Conservation (phyloP, 1,140 invertebrate genomes). For the Pseudoatta argentina region DNA sequence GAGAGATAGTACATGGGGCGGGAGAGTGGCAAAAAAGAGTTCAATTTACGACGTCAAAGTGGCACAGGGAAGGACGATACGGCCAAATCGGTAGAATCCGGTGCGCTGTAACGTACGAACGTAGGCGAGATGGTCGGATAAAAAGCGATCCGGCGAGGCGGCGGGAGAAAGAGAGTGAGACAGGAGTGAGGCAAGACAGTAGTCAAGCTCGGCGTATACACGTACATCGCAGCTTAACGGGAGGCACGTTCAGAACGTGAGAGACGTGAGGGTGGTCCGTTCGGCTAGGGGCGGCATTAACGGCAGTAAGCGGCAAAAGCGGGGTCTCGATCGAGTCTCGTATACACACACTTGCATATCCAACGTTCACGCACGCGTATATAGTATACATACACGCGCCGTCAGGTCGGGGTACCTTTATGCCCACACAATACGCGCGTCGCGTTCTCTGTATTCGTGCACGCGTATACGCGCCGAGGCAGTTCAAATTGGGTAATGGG, state of each 20-base stretch:
- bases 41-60: constrained; percentile 71
- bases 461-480: constrained; percentile 49
- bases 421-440: constrained; percentile 14
- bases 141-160: constrained; percentile 32
- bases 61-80: constrained; percentile 59
- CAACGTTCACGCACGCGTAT: too few species aligned
- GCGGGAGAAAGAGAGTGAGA: neutral
- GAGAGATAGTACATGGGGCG: constrained; percentile 28
- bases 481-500: constrained; percentile 78
- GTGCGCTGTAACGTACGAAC: constrained; percentile 49
- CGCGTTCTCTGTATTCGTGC: constrained; percentile 21
- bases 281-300: constrained; percentile 41
- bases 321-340: constrained; percentile 55
- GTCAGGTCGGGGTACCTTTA: constrained; percentile 48
- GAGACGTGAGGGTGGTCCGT: constrained; percentile 44
- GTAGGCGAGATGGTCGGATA: constrained; percentile 43
- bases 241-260: constrained; percentile 22
- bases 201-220: constrained; percentile 28
- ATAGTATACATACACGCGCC: neutral
- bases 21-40: constrained; percentile 57
- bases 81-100: constrained; percentile 60
- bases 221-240: constrained; percentile 28
- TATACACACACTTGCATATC: neutral
- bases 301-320: constrained; percentile 54
- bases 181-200: constrained; percentile 1